Conservation (phyloP, 2,888 invertebrate species). For the Esperia sulphurella region DNA sequence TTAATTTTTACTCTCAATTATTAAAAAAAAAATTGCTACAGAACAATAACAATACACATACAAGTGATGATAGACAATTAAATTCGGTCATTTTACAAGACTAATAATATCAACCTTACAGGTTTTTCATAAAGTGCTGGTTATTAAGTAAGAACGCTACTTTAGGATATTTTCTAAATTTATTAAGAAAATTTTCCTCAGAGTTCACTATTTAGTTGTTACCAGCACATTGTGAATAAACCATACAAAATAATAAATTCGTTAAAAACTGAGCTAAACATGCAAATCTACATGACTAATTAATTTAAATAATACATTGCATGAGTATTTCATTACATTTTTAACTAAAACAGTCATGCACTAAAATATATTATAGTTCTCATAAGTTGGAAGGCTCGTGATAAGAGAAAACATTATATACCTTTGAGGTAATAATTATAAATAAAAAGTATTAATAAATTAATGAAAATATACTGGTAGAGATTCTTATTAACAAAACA, state of each 20-base stretch:
- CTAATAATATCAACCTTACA: background rate
- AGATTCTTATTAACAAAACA: conserved; percentile 6
- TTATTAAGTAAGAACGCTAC: no score
- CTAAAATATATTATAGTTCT: background rate
- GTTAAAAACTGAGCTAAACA: conserved; percentile 10
- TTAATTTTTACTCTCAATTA: background rate
- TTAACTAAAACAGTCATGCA: conserved; percentile 10
- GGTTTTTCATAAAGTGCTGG: background rate
- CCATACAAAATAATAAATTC: conserved; percentile 5
- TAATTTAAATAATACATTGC: conserved; percentile 2
- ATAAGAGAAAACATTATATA: background rate
- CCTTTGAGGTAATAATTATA: conserved; percentile 1
- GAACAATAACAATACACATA: background rate
- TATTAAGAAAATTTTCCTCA: no score
- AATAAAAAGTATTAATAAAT: background rate
- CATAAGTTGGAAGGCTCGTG: no score
- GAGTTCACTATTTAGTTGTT: background rate
- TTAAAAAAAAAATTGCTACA: background rate
- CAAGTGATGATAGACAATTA: background rate
- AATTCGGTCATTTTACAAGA: background rate
- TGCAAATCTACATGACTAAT: conserved; percentile 10
- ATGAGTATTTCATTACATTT: conserved; percentile 12
- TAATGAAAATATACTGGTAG: background rate
- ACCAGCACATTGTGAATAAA: conserved; percentile 1
- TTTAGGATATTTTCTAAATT: no score